A percentile compares a stretch with the other conserved stretches of the same genome.
These are phyloP conservation scores for Bubo bubo DNA, from an alignment of 2,113 vertebrate species.

Conservation along the genomic window DNA sequence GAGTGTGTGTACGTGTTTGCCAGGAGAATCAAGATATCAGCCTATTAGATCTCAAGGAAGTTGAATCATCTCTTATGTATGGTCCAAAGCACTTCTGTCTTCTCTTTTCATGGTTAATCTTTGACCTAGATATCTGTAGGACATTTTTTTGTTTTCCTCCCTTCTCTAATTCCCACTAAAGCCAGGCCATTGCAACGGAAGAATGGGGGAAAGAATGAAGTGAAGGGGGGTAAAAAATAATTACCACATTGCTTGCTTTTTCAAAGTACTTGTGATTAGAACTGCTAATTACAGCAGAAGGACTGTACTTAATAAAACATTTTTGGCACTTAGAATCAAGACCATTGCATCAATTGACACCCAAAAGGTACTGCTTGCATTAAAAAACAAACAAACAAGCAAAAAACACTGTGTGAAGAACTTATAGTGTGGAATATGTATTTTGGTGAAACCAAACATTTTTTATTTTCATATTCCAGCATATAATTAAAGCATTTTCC, in stretches of 20 bases:
- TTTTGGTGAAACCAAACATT: not conserved
- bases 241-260: not conserved
- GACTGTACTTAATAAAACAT: not conserved
- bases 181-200: not conserved
- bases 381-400: not conserved
- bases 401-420: not conserved
- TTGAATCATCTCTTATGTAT: not conserved
- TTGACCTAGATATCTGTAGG: not conserved
- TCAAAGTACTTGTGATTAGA: not conserved
- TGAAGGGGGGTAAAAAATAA: not conserved
- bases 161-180: not conserved
- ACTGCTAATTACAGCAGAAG: not conserved
- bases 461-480: not conserved
- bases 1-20: accelerated
- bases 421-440: not conserved
- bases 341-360: not conserved
- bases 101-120: not conserved
- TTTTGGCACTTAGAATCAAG: not conserved
- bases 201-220: not conserved
- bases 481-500: not conserved
- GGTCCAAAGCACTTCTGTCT: not conserved
- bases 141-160: not conserved
- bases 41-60: not conserved
- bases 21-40: not conserved
- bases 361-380: not conserved